Evolutionary conservation across 2,113 vertebrate genomes (phyloP), one percentile per base, ranked within the genome.

Genomic region (Corythornis cristatus): DNA sequence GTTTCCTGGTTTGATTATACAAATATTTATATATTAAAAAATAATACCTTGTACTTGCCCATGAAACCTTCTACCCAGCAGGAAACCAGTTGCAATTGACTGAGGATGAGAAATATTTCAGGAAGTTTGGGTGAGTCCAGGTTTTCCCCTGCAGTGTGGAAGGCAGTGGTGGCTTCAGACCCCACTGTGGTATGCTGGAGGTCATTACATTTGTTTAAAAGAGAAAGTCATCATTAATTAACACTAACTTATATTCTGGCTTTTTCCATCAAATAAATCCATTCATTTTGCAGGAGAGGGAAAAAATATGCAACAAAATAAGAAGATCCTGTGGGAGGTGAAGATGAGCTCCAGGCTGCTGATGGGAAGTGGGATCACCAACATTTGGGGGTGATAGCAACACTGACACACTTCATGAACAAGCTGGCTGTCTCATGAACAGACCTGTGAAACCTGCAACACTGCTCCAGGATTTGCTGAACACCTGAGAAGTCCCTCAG

Each of bases 21-120:
- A 93, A 95, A 88, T 93, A 79, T 95, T 86, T 91, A 84, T 26
- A 25, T 5, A 57, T 17, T 53, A 75, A 5, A 93, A 86, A 43
- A 66, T 7, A 1, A 80, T 19, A 33, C 48, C 74, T 43, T 37
- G 67, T 26, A 7, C 60, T 85, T 15, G 58, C 20, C 66, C 65
- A 33, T 1, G 4, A 93, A 94, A 60, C 43, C 66, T 89, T 53
- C 77, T 20, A 5, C n/a, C 46, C 40, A n/a, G n/a, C 62, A 68
- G 82, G 42, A 79, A 95, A 75, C 51, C 25, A 15, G 35, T 18
- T 58, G 33, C 35, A 86, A 78, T 54, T 62, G 45, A 40, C 67
- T 33, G 43, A 71, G 53, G 18, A 31, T 0, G 3, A 71, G 43
- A 93, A 88, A 16, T 74, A 51, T 66, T 31, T 40, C 5, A 57